phyloP scores from a whole-genome alignment of 2,113 vertebrate genomes.

The Cebidichthys violaceus region DNA sequence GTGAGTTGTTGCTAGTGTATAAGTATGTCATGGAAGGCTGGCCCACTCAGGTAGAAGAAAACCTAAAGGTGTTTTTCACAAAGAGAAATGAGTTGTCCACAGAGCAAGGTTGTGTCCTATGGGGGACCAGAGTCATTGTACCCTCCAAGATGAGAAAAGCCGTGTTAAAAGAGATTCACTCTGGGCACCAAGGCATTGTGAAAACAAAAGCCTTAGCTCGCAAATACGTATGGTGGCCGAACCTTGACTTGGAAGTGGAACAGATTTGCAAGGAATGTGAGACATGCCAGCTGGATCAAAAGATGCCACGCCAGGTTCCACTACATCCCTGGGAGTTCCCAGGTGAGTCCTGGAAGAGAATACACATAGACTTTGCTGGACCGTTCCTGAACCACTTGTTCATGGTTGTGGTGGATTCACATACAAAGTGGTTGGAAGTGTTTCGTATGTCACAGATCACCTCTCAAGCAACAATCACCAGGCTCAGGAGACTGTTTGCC shows the following conservation, averaged over 20 bases:
- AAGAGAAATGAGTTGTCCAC: not conserved
- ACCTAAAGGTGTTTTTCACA: not conserved
- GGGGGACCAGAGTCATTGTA: constrained; percentile 4
- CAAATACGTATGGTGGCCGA: constrained; percentile 31
- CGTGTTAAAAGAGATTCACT: too few species aligned
- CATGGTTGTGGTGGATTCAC: not conserved
- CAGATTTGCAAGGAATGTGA: constrained; percentile 3
- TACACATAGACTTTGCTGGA: constrained; percentile 21
- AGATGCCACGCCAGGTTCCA: too few species aligned
- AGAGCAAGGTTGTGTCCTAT: not conserved
- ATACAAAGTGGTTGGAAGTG: constrained; percentile 25
- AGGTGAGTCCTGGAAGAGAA: constrained; percentile 27
- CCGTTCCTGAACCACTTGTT: constrained; percentile 26
- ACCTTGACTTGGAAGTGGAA: constrained; percentile 8
- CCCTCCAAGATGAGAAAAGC: too few species aligned
- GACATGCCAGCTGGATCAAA: constrained; percentile 11
- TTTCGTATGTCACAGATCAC: constrained; percentile 9
- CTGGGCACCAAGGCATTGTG: too few species aligned
- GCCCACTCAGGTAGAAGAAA: not conserved
- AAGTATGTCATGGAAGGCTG: constrained; percentile 4
- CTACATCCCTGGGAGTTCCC: constrained; percentile 26
- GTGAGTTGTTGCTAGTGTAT: not conserved
- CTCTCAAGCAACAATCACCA: too few species aligned
- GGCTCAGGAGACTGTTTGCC: too few species aligned
- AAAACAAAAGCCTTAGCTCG: too few species aligned